These are phyloP conservation scores for Decapterus maruadsi DNA, from an alignment of 2,797 vertebrate genomes.

Conservation along the genomic window DNA sequence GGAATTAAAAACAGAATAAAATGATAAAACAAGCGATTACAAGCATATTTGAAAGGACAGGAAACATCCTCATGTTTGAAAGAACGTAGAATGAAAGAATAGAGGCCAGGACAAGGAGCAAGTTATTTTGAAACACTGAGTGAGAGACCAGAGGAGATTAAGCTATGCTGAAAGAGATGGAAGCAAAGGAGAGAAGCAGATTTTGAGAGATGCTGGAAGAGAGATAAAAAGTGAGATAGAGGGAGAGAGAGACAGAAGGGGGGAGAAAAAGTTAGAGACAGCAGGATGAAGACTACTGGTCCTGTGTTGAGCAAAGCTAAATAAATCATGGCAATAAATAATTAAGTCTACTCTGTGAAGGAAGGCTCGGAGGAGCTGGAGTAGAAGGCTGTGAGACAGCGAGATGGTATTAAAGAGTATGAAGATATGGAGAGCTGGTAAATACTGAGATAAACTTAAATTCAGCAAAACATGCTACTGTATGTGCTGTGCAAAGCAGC, in stretches of 20 bases:
- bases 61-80: background rate
- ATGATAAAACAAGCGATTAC: background rate
- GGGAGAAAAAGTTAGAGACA: constrained; percentile 67
- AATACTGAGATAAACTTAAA: constrained; percentile 50
- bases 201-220: constrained; percentile 39
- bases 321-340: constrained; percentile 88
- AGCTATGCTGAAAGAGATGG: constrained; percentile 36
- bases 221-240: constrained; percentile 41
- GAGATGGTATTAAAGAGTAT: constrained; percentile 59
- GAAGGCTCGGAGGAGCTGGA: constrained; percentile 79
- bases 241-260: constrained; percentile 15
- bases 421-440: constrained; percentile 40
- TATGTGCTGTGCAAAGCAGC: constrained; percentile 14
- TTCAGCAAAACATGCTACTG: constrained; percentile 18
- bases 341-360: constrained; percentile 84
- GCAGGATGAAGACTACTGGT: constrained; percentile 76
- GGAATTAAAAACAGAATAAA: constrained; percentile 19
- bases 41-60: constrained; percentile 6
- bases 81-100: constrained; percentile 7
- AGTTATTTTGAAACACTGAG: constrained; percentile 43
- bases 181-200: constrained; percentile 27
- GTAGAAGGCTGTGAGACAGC: constrained; percentile 49
- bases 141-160: constrained; percentile 40
- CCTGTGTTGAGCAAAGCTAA: constrained; percentile 84
- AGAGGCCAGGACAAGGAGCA: background rate